phyloP scores from a whole-genome alignment of 2,113 vertebrate genomes.

The Xenus cinereus region DNA sequence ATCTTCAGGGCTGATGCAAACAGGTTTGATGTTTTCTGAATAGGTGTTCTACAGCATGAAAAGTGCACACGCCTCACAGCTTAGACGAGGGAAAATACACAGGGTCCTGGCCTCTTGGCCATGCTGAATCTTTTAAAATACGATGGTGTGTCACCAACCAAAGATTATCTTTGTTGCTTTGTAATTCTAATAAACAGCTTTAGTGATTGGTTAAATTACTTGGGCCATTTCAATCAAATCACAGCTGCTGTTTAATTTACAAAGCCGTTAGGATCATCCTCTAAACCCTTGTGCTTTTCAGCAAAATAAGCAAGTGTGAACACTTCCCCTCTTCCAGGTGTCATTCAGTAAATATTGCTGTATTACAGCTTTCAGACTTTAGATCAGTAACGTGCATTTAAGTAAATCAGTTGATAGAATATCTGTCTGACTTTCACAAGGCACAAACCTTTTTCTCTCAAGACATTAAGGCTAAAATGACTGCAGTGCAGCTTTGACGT shows the following conservation, averaged over 20 bases:
- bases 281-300: background rate
- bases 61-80: background rate
- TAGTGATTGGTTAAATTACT: background rate
- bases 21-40: background rate
- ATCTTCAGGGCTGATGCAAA: background rate
- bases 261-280: background rate
- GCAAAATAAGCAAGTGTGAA: background rate
- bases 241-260: slow-evolving; percentile 29
- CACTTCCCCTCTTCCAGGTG: background rate
- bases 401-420: background rate
- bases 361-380: background rate
- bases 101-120: background rate
- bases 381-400: background rate
- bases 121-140: background rate
- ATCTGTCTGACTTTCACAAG: background rate
- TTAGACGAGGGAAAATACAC: background rate
- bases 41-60: background rate
- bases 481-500: background rate
- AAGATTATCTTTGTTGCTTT: background rate
- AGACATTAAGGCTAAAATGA: background rate
- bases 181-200: slow-evolving; percentile 1
- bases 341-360: background rate
- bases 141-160: fast-evolving
- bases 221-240: background rate
- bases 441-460: background rate